phyloP scores from a whole-genome alignment of 2,113 vertebrate genomes.

The Laterallus jamaicensis region DNA sequence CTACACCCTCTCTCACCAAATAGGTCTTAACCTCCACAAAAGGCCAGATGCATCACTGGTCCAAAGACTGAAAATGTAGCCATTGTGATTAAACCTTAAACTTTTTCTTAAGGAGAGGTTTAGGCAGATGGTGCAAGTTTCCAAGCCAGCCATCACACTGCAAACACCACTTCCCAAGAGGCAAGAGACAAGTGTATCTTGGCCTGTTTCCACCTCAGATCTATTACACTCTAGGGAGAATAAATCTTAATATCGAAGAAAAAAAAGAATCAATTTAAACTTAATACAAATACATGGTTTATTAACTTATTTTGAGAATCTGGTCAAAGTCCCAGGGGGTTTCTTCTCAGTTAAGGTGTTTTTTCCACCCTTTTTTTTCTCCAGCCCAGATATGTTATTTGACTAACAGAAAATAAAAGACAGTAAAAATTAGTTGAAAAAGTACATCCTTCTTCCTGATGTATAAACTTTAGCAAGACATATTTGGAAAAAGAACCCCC shows the following conservation, averaged over 20 bases:
- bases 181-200: accelerated
- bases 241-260: background rate
- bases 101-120: background rate
- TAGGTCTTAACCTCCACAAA: background rate
- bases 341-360: background rate
- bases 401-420: background rate
- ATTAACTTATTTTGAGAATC: background rate
- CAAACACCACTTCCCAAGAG: background rate
- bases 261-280: background rate
- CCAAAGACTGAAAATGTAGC: background rate
- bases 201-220: conserved; percentile 8
- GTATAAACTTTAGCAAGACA: background rate
- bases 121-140: background rate
- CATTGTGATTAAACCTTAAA: background rate
- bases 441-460: background rate
- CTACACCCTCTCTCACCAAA: too few species aligned
- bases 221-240: background rate
- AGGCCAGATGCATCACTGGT: background rate
- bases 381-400: background rate
- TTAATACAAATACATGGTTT: background rate
- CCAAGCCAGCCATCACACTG: background rate
- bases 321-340: background rate
- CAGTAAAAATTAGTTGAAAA: background rate
- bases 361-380: background rate
- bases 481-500: accelerated